Evolutionary conservation across 2,888 invertebrate genomes (phyloP), one percentile per base, ranked within the genome.

Genomic region (Trachelus stipa): DNA sequence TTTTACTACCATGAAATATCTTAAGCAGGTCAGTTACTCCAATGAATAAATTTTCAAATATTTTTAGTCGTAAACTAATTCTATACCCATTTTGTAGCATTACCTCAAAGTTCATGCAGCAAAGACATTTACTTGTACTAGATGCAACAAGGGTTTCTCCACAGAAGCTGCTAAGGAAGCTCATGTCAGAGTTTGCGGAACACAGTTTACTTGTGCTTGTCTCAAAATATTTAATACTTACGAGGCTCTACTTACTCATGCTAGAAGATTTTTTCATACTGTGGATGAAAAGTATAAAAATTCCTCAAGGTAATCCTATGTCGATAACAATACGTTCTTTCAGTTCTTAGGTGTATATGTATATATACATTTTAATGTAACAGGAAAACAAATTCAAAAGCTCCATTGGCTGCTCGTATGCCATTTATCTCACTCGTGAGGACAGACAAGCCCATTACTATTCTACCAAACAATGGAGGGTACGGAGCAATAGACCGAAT

Each of bases 51-150:
- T 23, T 23, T 73, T 34, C 31, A 15, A 1, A 34, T 37, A 31
- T 30, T 23, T 30, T 15, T 33, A 15, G n/a, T 73, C 12, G 1
- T 12, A 56, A 23, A 9, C 6, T 56, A 56, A 56, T 23, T 56
- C 23, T 23, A 56, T 56, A 23, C 0, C 23, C 9, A 6, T 56
- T 56, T 83, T 87, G 2, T 82, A 92, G 92, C 92, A 92, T 80
- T 92, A 91, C 79, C 84, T 92, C 35, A 92, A 92, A 85, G 92
- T 92, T 33, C 92, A 92, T 69, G 92, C 92, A 0, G 90, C 90
- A 12, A 92, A 91, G 81, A 89, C 84, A n/a, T 90, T 90, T 77
- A 81, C 85, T 11, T 92, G 92, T 78, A 85, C 85, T 0, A 83
- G 83, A 35, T 92, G 92, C 77, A 84, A 88, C 1, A 92, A 92